Conservation (phyloP, 2,888 invertebrate species). For the Pachydiplax longipennis region DNA sequence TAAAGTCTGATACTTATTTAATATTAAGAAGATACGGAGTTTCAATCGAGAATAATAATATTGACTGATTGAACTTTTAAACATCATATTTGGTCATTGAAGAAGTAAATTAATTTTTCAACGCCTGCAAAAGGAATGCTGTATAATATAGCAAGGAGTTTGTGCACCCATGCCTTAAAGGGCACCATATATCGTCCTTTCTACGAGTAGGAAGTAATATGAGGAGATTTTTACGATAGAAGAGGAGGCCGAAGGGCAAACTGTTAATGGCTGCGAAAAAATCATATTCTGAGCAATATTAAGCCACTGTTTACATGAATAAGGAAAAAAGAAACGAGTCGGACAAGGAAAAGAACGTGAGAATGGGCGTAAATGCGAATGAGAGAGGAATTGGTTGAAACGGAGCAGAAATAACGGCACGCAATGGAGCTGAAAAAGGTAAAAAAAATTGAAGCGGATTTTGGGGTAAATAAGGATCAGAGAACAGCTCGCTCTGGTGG, state of each 20-base stretch:
- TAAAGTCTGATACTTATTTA: too few relatives aligned
- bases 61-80: too few relatives aligned
- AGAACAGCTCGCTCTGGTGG: too few relatives aligned
- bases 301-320: too few relatives aligned
- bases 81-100: too few relatives aligned
- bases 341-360: background rate
- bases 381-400: background rate
- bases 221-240: background rate
- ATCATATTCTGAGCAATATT: too few relatives aligned
- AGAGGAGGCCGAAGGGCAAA: background rate
- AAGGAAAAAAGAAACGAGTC: background rate
- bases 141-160: too few relatives aligned
- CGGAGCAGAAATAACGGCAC: background rate
- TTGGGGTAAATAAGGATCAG: background rate
- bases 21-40: too few relatives aligned
- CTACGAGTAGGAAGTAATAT: background rate
- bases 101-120: too few relatives aligned
- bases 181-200: background rate
- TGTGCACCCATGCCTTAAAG: background rate
- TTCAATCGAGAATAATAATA: too few relatives aligned
- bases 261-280: too few relatives aligned
- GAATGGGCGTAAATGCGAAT: background rate
- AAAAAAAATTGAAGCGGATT: background rate
- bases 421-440: background rate
- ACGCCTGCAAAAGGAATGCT: too few relatives aligned